Percentiles rank a stretch among this genome's conserved stretches.
phyloP scores from a whole-genome alignment of 2,113 vertebrate genomes.

The Microcebus lehilahytsara region DNA sequence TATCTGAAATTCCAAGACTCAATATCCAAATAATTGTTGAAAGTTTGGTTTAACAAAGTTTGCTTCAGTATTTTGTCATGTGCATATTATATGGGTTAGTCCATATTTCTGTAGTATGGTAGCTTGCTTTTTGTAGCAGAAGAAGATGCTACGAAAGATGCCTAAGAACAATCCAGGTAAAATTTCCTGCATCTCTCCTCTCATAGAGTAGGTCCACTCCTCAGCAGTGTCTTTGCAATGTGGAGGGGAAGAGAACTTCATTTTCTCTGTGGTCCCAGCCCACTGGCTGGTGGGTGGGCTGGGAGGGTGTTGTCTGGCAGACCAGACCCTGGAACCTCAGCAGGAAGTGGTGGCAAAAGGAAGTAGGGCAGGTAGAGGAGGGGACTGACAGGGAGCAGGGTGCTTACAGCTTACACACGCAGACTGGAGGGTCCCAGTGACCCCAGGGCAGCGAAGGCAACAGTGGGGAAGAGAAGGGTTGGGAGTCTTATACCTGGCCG shows the following conservation, averaged over 20 bases:
- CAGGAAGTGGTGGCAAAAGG: constrained; percentile 46
- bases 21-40: too few species aligned
- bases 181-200: too few species aligned
- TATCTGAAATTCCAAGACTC: too few species aligned
- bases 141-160: too few species aligned
- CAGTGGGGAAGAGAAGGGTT: constrained; percentile 62
- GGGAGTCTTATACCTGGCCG: constrained; percentile 85
- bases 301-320: background rate
- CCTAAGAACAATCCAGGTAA: too few species aligned
- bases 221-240: constrained; percentile 92
- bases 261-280: constrained; percentile 86
- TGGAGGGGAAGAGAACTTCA: constrained; percentile 93
- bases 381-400: constrained; percentile 58
- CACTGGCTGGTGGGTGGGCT: background rate
- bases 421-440: constrained; percentile 28
- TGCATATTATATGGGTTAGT: too few species aligned
- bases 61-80: too few species aligned
- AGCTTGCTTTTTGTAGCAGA: too few species aligned
- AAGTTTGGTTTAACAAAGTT: too few species aligned
- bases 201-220: constrained; percentile 65
- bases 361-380: background rate
- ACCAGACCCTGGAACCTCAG: constrained; percentile 39
- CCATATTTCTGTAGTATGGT: too few species aligned
- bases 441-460: constrained; percentile 52
- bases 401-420: constrained; percentile 71